Evolutionary conservation across 1,140 invertebrate species (phyloP), one percentile per base, ranked within the genome.

Genomic region (Daktulosphaira vitifoliae): DNA sequence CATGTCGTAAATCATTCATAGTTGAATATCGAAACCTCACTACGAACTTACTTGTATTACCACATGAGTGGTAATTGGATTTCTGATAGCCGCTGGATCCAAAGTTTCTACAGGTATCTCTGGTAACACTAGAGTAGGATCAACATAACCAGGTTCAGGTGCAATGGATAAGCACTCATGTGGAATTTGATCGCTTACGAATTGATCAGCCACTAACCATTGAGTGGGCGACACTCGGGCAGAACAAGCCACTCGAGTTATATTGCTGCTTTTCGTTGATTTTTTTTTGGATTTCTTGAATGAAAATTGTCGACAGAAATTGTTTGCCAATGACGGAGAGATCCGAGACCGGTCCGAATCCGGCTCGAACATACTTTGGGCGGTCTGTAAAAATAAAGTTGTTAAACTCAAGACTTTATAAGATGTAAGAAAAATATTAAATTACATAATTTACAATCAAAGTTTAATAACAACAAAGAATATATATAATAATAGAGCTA

Each of bases 201-300:
- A 62, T 7, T 62, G n/a, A 16, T 62, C 56, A 16, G 56, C 42
- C 16, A 62, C 54, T 23, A 62, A 23, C 54, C 54, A 62, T 25
- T n/a, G 42, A 8, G 56, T 39, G 23, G 9, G 15, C 16, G 13
- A 26, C 11, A 16, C 23, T 39, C 23, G 13, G 29, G 42, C 18
- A 39, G 6, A 23, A 39, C 38, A 15, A 23, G 56, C 11, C 6
- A 22, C 1, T 16, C n/a, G 6, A n/a, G 29, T 11, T 6, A 33
- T 33, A 33, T 5, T 33, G 16, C 29, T 11, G 2, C 22, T 2
- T 48, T 44, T 18, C 9, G 16, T 46, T 16, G 23, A 33, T 33
- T 33, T 46, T 16, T 33, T 48, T 29, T 48, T 33, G 11, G 29
- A 33, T 11, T 33, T 62, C 18, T 9, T 46, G 16, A 29, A 46